phyloP scores from a whole-genome alignment of 2,888 invertebrate species.

The Calameuta filiformis region DNA sequence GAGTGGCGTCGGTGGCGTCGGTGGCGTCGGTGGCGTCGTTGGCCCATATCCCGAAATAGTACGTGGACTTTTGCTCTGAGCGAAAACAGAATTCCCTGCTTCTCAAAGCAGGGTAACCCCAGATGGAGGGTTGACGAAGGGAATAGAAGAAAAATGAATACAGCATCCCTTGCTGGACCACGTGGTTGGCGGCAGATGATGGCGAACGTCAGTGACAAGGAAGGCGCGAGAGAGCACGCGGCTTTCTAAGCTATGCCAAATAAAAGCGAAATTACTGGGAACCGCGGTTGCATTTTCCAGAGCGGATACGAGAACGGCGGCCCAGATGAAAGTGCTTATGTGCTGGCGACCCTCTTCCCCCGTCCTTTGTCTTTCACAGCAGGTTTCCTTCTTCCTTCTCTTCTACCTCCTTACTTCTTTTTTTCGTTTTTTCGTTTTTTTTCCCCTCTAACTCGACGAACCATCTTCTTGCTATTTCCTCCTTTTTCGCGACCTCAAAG shows the following conservation, averaged over 20 bases:
- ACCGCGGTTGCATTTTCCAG: constrained; percentile 47
- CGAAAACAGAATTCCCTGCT: too few species aligned
- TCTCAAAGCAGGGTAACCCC: too few species aligned
- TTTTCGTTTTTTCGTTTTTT: constrained; percentile 22
- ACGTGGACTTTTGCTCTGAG: too few species aligned
- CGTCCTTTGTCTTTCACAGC: constrained; percentile 34
- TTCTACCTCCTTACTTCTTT: constrained; percentile 21
- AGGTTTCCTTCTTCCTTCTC: background rate
- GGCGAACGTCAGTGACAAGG: too few species aligned
- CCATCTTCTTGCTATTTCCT: background rate
- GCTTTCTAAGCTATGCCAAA: constrained; percentile 34
- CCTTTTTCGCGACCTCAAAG: constrained; percentile 54
- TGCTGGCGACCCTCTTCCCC: constrained; percentile 26
- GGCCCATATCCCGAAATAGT: too few species aligned
- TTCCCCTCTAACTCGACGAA: constrained; percentile 4
- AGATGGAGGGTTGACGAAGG: too few species aligned
- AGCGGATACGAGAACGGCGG: constrained; percentile 37
- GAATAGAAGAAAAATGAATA: too few species aligned
- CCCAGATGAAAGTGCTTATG: constrained; percentile 58
- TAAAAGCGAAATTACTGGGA: constrained; percentile 39
- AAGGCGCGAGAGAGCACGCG: too few species aligned
- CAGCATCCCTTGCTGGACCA: too few species aligned
- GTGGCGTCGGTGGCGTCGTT: too few species aligned
- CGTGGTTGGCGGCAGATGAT: too few species aligned
- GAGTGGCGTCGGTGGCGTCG: too few species aligned